Percentiles rank a stretch among this genome's conserved stretches.
These are phyloP conservation scores for Cotesia typhae DNA, from an alignment of 1,140 invertebrate species.

Conservation along the genomic window DNA sequence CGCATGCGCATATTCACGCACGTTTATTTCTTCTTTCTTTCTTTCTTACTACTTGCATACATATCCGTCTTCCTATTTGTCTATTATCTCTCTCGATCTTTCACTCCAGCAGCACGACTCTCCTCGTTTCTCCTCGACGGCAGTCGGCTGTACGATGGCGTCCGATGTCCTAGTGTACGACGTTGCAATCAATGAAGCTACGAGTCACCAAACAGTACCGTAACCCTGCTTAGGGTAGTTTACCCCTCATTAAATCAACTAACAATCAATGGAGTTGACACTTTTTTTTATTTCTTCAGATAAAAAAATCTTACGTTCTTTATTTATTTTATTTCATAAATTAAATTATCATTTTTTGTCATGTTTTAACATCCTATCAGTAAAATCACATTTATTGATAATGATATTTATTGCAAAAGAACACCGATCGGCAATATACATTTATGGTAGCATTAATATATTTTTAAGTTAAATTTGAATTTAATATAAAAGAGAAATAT, in stretches of 20 bases:
- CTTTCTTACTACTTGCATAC: background rate
- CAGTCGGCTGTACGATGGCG: slow-evolving; percentile 2
- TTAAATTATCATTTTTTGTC: too few relatives aligned
- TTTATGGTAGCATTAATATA: too few relatives aligned
- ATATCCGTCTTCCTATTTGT: background rate
- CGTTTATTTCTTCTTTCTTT: background rate
- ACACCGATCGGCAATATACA: too few relatives aligned
- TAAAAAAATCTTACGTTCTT: too few relatives aligned
- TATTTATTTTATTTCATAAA: too few relatives aligned
- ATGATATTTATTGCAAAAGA: too few relatives aligned
- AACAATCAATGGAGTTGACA: background rate
- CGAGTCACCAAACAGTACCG: slow-evolving; percentile 61
- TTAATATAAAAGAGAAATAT: too few relatives aligned
- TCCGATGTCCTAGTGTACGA: slow-evolving; percentile 51
- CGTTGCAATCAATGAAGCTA: slow-evolving; percentile 65
- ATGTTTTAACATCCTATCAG: too few relatives aligned
- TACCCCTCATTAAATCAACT: slow-evolving; percentile 16
- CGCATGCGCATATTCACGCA: slow-evolving; percentile 9
- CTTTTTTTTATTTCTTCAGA: too few relatives aligned
- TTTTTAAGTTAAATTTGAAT: too few relatives aligned
- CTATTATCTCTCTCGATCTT: background rate
- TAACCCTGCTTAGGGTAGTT: slow-evolving; percentile 37
- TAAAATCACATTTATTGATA: too few relatives aligned
- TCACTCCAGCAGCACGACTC: slow-evolving; percentile 14
- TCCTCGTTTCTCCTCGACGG: background rate